Conservation (phyloP, 1,140 invertebrate species). For the Pantala flavescens region DNA sequence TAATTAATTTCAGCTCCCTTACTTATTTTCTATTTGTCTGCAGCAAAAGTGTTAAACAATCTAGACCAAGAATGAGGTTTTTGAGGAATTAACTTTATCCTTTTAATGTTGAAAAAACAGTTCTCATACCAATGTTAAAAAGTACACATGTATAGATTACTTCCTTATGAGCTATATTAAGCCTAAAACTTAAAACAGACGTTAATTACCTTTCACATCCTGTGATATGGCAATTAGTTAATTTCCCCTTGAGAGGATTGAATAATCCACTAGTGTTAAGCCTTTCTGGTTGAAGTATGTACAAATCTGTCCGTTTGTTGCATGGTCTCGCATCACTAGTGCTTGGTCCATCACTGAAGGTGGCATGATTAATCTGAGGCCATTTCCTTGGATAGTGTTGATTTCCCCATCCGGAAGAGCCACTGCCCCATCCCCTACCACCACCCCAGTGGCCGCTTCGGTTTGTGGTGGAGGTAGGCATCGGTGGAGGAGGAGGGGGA, state of each 20-base stretch:
- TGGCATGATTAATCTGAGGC: background rate
- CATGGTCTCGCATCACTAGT: conserved; percentile 45
- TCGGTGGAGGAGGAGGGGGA: background rate
- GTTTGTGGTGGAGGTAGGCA: background rate
- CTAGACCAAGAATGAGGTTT: too few species aligned
- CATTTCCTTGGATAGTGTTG: background rate
- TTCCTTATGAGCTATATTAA: too few species aligned
- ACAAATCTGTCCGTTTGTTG: conserved; percentile 77
- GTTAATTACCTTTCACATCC: conserved; percentile 69
- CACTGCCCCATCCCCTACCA: background rate
- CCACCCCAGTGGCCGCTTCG: background rate
- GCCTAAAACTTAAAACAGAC: too few species aligned
- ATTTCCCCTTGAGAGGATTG: conserved; percentile 72
- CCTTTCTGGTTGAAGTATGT: conserved; percentile 68
- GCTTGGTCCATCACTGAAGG: background rate
- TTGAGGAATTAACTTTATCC: too few species aligned
- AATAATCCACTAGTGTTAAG: conserved; percentile 64
- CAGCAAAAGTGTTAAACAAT: too few species aligned
- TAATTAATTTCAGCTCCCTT: too few species aligned
- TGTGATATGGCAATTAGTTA: conserved; percentile 80
- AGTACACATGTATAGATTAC: too few species aligned
- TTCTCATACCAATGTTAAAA: too few species aligned
- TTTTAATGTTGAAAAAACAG: too few species aligned
- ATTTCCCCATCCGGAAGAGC: background rate
- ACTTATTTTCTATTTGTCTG: too few species aligned